phyloP scores from a whole-genome alignment of 2,888 invertebrate genomes.

The Antitype chi region DNA sequence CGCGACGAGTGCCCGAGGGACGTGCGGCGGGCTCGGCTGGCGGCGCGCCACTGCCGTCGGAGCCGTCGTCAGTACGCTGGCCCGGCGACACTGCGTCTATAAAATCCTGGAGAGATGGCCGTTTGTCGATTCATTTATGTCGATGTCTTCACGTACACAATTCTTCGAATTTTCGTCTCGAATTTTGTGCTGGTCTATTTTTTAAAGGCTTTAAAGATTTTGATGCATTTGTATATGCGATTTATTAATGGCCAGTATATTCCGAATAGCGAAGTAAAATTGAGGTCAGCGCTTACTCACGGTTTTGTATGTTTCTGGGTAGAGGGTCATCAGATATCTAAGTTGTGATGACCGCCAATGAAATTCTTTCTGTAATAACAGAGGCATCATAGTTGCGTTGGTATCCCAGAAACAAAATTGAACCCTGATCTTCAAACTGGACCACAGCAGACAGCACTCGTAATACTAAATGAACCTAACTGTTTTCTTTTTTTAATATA shows the following conservation, averaged over 20 bases:
- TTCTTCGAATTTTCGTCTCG: constrained; percentile 12
- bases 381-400: no score
- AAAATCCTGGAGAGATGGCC: constrained; percentile 74
- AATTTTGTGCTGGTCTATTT: constrained; percentile 15
- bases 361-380: not conserved
- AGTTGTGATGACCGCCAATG: not conserved
- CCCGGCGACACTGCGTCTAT: constrained; percentile 87
- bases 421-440: not conserved
- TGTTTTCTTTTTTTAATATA: no score
- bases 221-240: not conserved
- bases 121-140: constrained; percentile 67
- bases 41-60: constrained; percentile 83
- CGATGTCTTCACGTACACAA: constrained; percentile 59
- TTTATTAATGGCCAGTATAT: not conserved
- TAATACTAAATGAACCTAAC: not conserved
- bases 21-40: constrained; percentile 75
- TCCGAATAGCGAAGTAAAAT: not conserved
- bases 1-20: constrained; percentile 60
- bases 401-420: not conserved
- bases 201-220: not conserved
- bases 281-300: not conserved
- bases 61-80: constrained; percentile 42
- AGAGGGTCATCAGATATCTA: not conserved
- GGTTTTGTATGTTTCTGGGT: not conserved
- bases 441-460: not conserved